Evolutionary conservation across 2,797 vertebrate genomes (phyloP).

Genomic region (Zenarchopterus dispar): DNA sequence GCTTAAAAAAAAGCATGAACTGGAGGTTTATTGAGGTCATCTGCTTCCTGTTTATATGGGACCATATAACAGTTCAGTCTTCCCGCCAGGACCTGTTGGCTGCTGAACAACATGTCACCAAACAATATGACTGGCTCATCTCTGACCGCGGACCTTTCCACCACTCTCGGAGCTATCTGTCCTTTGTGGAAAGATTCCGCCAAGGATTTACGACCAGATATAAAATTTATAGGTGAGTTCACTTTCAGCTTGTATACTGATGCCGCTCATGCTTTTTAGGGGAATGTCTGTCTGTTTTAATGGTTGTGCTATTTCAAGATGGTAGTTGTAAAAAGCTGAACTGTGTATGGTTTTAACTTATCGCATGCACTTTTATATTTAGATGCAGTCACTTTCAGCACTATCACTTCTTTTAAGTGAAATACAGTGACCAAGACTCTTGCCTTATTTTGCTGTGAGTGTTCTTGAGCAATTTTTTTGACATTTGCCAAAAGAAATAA

Average conservation of each 20-base stretch:
- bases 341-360: constrained; percentile 43
- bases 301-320: constrained; percentile 47
- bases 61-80: constrained; percentile 98
- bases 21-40: constrained; percentile 99
- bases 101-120: constrained; percentile 98
- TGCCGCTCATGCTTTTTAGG: constrained; percentile 42
- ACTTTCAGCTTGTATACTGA: constrained; percentile 48
- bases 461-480: no score
- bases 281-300: constrained; percentile 39
- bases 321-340: constrained; percentile 56
- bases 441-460: neutral
- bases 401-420: constrained; percentile 15
- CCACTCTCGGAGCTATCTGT: constrained; percentile 98
- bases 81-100: constrained; percentile 94
- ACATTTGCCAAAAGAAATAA: no score
- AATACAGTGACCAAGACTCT: constrained; percentile 3
- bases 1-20: constrained; percentile 99
- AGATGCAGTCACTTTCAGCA: constrained; percentile 5
- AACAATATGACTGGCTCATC: constrained; percentile 99
- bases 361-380: constrained; percentile 36
- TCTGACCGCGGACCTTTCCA: constrained; percentile 99
- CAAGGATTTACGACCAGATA: constrained; percentile 99
- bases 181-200: constrained; percentile 99
- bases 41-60: constrained; percentile 99
- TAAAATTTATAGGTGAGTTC: constrained; percentile 99